Conservation (phyloP, 2,113 vertebrate genomes). For the Corythaeola cristata region DNA sequence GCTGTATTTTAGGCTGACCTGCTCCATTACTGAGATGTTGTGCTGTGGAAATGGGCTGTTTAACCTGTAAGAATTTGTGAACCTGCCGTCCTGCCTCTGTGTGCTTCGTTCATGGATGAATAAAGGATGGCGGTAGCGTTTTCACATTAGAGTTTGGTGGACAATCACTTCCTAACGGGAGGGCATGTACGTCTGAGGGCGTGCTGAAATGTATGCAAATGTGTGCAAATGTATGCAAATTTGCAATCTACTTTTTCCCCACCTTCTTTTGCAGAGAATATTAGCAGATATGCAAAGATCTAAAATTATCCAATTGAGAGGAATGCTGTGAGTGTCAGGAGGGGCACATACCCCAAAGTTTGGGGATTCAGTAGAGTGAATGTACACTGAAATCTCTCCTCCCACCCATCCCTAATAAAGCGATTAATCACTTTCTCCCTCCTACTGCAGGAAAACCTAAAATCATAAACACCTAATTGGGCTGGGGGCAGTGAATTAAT, state of each 20-base stretch:
- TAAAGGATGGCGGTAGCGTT: neutral
- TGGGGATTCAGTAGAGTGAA: neutral
- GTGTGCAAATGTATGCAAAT: constrained; percentile 31
- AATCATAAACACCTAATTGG: constrained; percentile 7
- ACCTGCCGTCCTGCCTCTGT: neutral
- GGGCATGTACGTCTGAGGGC: neutral
- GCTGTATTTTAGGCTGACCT: neutral
- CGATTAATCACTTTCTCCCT: neutral
- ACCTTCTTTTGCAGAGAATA: constrained; percentile 23
- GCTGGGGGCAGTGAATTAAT: constrained; percentile 9
- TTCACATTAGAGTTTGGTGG: neutral
- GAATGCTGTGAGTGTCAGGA: neutral
- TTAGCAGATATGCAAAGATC: constrained; percentile 30
- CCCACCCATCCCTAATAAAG: neutral
- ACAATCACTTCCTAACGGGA: neutral
- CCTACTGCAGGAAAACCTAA: constrained; percentile 14
- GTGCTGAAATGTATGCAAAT: constrained; percentile 18
- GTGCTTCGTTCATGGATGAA: neutral
- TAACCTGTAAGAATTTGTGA: neutral
- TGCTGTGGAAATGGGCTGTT: neutral
- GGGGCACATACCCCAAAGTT: neutral
- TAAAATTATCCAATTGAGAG: constrained; percentile 56
- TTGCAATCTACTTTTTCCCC: neutral
- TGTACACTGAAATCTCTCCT: neutral
- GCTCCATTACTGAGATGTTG: neutral